Evolutionary conservation across 2,113 vertebrate species (phyloP).

Genomic region (Chaenogobius annularis): DNA sequence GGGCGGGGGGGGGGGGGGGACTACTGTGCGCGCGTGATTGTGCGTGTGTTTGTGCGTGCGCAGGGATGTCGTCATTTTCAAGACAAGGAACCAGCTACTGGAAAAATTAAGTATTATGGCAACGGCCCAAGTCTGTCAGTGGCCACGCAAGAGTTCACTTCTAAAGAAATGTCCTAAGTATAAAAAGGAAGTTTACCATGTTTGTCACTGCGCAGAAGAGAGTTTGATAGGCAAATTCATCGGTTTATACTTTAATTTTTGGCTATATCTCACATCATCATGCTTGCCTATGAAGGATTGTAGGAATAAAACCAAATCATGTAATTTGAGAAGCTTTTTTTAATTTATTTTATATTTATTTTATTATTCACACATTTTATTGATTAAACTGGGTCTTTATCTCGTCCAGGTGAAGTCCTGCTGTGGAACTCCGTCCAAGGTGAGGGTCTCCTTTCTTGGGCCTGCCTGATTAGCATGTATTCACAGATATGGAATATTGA

Average conservation of each 20-base stretch:
- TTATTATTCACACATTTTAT: too few species aligned
- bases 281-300: too few species aligned
- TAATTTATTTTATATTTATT: too few species aligned
- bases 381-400: too few species aligned
- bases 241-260: too few species aligned
- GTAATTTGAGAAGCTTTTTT: too few species aligned
- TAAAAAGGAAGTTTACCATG: not conserved
- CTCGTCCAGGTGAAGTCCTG: not conserved
- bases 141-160: not conserved
- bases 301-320: too few species aligned
- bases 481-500: too few species aligned
- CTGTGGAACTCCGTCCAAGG: not conserved
- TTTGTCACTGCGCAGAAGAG: not conserved
- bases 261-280: too few species aligned
- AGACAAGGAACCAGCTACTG: slow-evolving; percentile 11
- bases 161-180: not conserved
- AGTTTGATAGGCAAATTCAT: too few species aligned
- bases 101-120: not conserved
- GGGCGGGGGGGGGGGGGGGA: slow-evolving; percentile 67
- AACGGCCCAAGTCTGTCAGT: not conserved
- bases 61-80: slow-evolving; percentile 24
- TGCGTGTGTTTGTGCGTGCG: not conserved
- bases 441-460: too few species aligned
- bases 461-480: too few species aligned
- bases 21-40: slow-evolving; percentile 7